phyloP scores from a whole-genome alignment of 2,797 vertebrate genomes.

The Acrocephalus scirpaceus region DNA sequence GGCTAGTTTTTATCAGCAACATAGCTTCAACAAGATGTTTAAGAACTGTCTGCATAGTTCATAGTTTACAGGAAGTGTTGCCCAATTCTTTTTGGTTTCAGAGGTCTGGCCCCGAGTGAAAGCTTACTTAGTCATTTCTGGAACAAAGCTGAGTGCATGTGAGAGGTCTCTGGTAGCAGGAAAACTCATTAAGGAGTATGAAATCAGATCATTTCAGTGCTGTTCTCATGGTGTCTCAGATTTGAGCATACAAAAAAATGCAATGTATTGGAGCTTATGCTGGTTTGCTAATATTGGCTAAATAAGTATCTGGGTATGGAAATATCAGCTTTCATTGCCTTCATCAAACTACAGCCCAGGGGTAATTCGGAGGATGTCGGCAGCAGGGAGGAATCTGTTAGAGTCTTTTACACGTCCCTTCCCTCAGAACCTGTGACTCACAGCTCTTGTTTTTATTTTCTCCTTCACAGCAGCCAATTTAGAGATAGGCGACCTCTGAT shows the following conservation, averaged over 20 bases:
- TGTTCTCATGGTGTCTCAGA: not conserved
- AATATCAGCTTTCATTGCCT: not conserved
- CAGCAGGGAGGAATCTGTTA: slow-evolving; percentile 2
- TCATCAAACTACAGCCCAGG: not conserved
- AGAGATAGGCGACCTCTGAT: slow-evolving; percentile 42
- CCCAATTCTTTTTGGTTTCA: not conserved
- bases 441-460: slow-evolving; percentile 45
- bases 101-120: not conserved
- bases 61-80: not conserved
- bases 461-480: slow-evolving; percentile 9
- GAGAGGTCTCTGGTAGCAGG: not conserved
- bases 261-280: not conserved
- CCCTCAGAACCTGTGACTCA: slow-evolving; percentile 37
- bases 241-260: not conserved
- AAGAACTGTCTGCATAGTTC: not conserved
- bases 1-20: not conserved
- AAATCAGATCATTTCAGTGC: not conserved
- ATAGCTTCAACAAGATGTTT: not conserved
- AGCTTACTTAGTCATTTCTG: not conserved
- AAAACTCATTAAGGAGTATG: not conserved
- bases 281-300: not conserved
- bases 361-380: not conserved
- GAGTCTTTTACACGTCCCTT: not conserved
- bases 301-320: not conserved
- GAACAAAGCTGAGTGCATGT: not conserved